These are phyloP conservation scores for Latrodectus geometricus DNA, from an alignment of 1,140 invertebrate genomes.

Conservation along the genomic window DNA sequence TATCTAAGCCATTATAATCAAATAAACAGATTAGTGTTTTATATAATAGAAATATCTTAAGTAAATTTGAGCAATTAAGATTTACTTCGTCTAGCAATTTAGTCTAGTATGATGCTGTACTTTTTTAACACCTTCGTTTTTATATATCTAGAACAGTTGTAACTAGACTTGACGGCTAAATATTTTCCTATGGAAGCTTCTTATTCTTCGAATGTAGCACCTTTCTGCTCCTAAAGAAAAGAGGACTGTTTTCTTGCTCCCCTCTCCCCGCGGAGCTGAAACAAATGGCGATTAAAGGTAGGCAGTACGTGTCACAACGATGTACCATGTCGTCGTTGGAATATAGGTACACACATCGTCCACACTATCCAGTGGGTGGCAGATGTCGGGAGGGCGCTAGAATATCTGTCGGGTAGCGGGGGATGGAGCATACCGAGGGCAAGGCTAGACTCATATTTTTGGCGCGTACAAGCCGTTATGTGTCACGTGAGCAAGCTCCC, in stretches of 20 bases:
- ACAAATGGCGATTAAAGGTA: constrained; percentile 26
- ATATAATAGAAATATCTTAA: too few relatives aligned
- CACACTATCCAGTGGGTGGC: constrained; percentile 16
- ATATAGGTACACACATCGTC: not conserved
- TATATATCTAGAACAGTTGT: too few relatives aligned
- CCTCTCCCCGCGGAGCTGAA: not conserved
- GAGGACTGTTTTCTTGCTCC: not conserved
- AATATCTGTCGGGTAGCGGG: not conserved
- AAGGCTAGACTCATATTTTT: constrained; percentile 44
- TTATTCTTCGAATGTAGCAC: too few relatives aligned
- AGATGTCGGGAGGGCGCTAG: not conserved
- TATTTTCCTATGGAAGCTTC: too few relatives aligned
- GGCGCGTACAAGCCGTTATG: constrained; percentile 54
- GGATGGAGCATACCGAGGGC: not conserved
- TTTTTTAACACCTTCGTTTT: too few relatives aligned
- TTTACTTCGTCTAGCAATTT: too few relatives aligned
- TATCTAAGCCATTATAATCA: too few relatives aligned
- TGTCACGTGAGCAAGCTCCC: constrained; percentile 36
- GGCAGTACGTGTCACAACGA: constrained; percentile 2
- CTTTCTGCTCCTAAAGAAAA: not conserved
- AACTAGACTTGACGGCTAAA: too few relatives aligned
- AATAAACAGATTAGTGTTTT: too few relatives aligned
- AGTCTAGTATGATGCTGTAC: too few relatives aligned
- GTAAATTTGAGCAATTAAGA: too few relatives aligned
- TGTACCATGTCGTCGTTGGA: not conserved